phyloP scores from a whole-genome alignment of 1,140 invertebrate species.

The Theocolax elegans region DNA sequence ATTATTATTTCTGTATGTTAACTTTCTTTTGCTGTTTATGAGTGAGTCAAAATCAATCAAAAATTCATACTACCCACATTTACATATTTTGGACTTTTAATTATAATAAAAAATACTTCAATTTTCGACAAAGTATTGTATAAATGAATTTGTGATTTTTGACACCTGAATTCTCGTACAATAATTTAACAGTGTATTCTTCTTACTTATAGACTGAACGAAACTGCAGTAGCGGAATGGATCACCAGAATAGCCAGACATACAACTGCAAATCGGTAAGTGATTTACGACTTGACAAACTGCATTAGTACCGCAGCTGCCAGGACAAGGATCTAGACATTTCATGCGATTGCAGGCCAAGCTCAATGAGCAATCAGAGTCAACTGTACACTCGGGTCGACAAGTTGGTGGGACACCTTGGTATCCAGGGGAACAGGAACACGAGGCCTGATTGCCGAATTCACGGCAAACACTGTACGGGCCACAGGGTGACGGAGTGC shows the following conservation, averaged over 20 bases:
- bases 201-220: conserved; percentile 59
- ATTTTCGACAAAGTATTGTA: too few relatives aligned
- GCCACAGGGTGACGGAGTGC: conserved; percentile 68
- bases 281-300: conserved; percentile 68
- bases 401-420: conserved; percentile 66
- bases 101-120: too few relatives aligned
- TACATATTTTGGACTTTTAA: too few relatives aligned
- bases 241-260: conserved; percentile 67
- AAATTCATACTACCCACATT: too few relatives aligned
- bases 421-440: conserved; percentile 68
- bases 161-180: too few relatives aligned
- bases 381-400: conserved; percentile 67
- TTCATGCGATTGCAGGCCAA: conserved; percentile 68
- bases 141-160: too few relatives aligned
- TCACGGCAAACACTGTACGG: conserved; percentile 61
- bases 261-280: conserved; percentile 52
- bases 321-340: conserved; percentile 70
- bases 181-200: too few relatives aligned
- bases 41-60: too few relatives aligned
- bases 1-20: too few relatives aligned
- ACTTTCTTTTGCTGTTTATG: too few relatives aligned
- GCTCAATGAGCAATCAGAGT: conserved; percentile 69
- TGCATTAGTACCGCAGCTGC: conserved; percentile 70
- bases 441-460: conserved; percentile 52
- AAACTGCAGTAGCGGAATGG: conserved; percentile 67